Base-by-base conservation (phyloP, 2,888 invertebrate species). In the Thumatha senex region DNA sequence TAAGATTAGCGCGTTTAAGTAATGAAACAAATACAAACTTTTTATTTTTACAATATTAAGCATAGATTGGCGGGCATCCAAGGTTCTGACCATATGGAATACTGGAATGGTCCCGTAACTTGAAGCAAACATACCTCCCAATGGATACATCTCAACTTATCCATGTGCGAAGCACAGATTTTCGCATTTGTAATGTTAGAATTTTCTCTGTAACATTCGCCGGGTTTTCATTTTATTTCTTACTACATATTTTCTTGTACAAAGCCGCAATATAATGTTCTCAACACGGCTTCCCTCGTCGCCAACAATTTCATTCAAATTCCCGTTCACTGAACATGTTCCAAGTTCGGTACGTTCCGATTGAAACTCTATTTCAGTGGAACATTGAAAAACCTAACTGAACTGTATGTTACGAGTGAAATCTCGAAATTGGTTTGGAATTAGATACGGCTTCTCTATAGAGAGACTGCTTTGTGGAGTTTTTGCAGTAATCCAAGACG, bases 361-460 rank as follows among this genome's bases (percentile, higher is more conserved):
- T 54, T 45, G 54, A 55, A 48, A 59, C 55, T 64, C 66, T 35
- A 68, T 67, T 68, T 68, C 63, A 57, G 52, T 41, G 40, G 46
- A 44, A 58, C 57, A 55, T 68, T 56, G 58, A 52, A 48, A 56
- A 55, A 56, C 57, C 45, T 64, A 44, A 0, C 47, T 24, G 56
- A 55, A 67, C 51, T 29, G 42, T 47, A 48, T 44, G 40, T 33
- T 58, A 51, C 48, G 18, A 35, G 46, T 34, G 33, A 53, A 7
- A 10, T 10, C 8, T 14, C 9, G 14, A 11, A 18, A 39, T 39
- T 1, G 2, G 7, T 39, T 18, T 18, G 12, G 45, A 48, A 51
- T 49, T 56, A 35, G 55, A 53, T 45, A 48, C 38, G 14, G 11
- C 51, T 56, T 57, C 60, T 3, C 4, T 24, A 24, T 24, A 10